Evolutionary conservation across 2,888 invertebrate species (phyloP), one percentile per base, ranked within the genome.

Genomic region (Periphyllus acericola): DNA sequence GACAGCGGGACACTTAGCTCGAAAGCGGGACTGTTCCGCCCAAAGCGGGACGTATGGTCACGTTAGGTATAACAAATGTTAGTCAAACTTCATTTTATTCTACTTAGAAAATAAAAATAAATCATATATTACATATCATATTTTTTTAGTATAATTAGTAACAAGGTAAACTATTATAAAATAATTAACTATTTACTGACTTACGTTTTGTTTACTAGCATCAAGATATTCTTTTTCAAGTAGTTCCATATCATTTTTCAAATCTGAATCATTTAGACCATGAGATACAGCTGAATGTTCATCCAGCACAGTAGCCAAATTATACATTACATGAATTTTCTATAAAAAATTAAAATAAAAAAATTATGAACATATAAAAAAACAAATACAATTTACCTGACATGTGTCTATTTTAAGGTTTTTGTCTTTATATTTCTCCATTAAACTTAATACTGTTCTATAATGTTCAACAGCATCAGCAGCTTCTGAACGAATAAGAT

Each of bases 251-350:
- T 94, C 93, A 32, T 91, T 90, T 88, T 90, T 90, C 52, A 94
- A 91, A 60, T 91, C 91, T 71, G 91, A 91, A 90, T 94, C 94
- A 81, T 93, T 90, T 17, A 94, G 91, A 6, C 94, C 94, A 11
- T 92, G 93, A 1, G 91, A 91, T 9, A 90, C 90, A 8, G 92
- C 91, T 71, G 91, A 91, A 6, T 90, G 90, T 87, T 92, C 92
- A 32, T 93, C 89, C 11, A 93, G 91, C 89, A 94, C 93, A 5
- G 93, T 92, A 17, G 75, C 68, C 80, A 95, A 92, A 91, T 96
- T 96, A 90, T 94, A 92, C 89, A 95, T 91, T 0, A 95, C 93
- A 91, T 96, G 96, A 40, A 96, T 93, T 90, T 94, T 92, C 90
- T 94, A 92, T 74, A 89, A 66, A 75, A 55, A 82, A 52, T 66